Base-by-base conservation (phyloP, 2,113 vertebrate species). In the Pheucticus melanocephalus region DNA sequence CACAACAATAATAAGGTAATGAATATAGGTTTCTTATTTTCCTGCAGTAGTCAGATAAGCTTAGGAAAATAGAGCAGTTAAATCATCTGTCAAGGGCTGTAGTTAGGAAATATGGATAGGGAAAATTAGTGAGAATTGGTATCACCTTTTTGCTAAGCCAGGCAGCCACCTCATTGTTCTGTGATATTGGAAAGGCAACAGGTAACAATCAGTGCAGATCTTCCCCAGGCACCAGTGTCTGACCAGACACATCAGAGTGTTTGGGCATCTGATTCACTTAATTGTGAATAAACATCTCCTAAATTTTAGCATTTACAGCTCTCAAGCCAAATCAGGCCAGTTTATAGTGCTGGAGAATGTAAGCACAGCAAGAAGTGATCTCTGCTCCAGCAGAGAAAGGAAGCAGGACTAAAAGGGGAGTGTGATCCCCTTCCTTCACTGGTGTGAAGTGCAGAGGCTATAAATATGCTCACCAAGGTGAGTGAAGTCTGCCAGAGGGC, bases 391-490 rank as follows among this genome's bases (percentile, higher is more conserved):
- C 7, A 78, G 48, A 82, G 37, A 69, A 33, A 84, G 57, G 51
- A 79, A 88, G 68, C 40, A 83, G 72, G 57, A 94, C 48, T 20
- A 17, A 44, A 89, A 75, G 11, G 11, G 25, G 42, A 80, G 27
- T 8, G 20, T 42, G 77, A 79, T 48, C 42, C 59, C 66, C 65
- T 90, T 64, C 35, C 61, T 84, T 84, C 54, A 53, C 86, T 94
- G 76, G 65, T 11, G 18, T 61, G 45, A 72, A 66, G 50, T 19
- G 64, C 68, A 82, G 82, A 68, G 64, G 35, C 44, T 92, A 28
- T 77, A 96, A 94, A 92, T 92, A 82, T 2, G 18, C n/a, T 91
- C 83, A 70, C 50, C 53, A 60, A 86, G 93, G 77, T 37, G 71
- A 95, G 66, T 51, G 60, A 85, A 84, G 37, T 30, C 75, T 73